Evolutionary conservation across 2,113 vertebrate species (phyloP).

Genomic region (Conger conger): DNA sequence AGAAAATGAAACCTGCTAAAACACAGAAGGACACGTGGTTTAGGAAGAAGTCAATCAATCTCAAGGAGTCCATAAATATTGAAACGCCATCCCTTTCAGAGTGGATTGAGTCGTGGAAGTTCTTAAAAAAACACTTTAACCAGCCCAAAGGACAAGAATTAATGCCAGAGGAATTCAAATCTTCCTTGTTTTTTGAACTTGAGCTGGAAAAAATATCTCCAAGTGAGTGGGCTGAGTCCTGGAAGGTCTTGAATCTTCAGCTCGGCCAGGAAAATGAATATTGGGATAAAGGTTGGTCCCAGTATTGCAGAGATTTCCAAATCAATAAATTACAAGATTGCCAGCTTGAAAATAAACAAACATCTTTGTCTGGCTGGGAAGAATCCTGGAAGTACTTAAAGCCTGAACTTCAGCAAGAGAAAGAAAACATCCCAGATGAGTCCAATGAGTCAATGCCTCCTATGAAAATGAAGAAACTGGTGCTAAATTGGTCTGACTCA

Average conservation of each 20-base stretch:
- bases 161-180: not conserved
- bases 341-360: constrained; percentile 25
- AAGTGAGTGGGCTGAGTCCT: constrained; percentile 55
- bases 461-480: not conserved
- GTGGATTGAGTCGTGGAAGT: constrained; percentile 58
- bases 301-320: not conserved
- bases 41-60: constrained; percentile 36
- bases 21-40: constrained; percentile 1
- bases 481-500: constrained; percentile 49
- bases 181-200: constrained; percentile 22
- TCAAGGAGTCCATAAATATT: constrained; percentile 28
- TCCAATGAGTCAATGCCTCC: not conserved
- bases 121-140: constrained; percentile 27
- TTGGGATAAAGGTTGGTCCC: not conserved
- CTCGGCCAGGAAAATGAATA: constrained; percentile 1
- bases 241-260: constrained; percentile 46
- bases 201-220: constrained; percentile 23
- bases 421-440: constrained; percentile 17
- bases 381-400: constrained; percentile 54
- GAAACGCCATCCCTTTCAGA: constrained; percentile 23
- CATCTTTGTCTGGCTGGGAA: constrained; percentile 45
- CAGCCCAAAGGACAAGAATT: not conserved
- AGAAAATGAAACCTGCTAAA: constrained; percentile 31
- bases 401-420: constrained; percentile 41
- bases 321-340: constrained; percentile 22